Conservation (phyloP, 2,888 invertebrate species). For the Luperina nickerlii region DNA sequence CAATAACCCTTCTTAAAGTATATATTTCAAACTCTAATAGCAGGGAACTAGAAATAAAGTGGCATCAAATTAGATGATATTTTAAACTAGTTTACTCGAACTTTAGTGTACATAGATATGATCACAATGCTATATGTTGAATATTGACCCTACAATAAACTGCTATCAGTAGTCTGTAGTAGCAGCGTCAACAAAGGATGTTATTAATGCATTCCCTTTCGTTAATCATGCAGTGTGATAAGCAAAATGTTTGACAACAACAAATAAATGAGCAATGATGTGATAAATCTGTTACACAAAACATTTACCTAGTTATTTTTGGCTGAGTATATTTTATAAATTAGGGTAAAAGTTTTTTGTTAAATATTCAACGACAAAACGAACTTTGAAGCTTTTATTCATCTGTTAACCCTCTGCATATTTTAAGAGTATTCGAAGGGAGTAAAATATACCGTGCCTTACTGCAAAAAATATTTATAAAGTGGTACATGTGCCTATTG, state of each 20-base stretch:
- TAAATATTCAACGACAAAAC: constrained; percentile 27
- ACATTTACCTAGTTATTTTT: background rate
- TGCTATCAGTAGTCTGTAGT: constrained; percentile 40
- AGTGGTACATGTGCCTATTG: background rate
- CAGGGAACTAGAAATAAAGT: constrained; percentile 18
- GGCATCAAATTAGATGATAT: constrained; percentile 15
- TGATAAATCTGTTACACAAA: constrained; percentile 5
- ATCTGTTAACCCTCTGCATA: constrained; percentile 52
- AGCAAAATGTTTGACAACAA: constrained; percentile 45
- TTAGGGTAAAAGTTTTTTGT: background rate
- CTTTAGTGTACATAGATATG: constrained; percentile 5
- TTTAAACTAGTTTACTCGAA: constrained; percentile 21
- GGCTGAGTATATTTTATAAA: background rate
- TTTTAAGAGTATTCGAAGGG: constrained; percentile 12
- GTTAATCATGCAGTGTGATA: constrained; percentile 43
- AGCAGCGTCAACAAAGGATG: constrained; percentile 42
- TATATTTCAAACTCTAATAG: constrained; percentile 6
- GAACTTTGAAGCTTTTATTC: constrained; percentile 19
- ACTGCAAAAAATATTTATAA: background rate
- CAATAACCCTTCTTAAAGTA: constrained; percentile 20
- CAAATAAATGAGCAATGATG: constrained; percentile 30
- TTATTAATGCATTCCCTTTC: constrained; percentile 57
- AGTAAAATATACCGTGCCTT: background rate
- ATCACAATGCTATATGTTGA: constrained; percentile 35
- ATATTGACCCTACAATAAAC: constrained; percentile 51